Evolutionary conservation across 2,888 invertebrate genomes (phyloP), one percentile per base, ranked within the genome.

Genomic region (Epistrophe grossulariae): DNA sequence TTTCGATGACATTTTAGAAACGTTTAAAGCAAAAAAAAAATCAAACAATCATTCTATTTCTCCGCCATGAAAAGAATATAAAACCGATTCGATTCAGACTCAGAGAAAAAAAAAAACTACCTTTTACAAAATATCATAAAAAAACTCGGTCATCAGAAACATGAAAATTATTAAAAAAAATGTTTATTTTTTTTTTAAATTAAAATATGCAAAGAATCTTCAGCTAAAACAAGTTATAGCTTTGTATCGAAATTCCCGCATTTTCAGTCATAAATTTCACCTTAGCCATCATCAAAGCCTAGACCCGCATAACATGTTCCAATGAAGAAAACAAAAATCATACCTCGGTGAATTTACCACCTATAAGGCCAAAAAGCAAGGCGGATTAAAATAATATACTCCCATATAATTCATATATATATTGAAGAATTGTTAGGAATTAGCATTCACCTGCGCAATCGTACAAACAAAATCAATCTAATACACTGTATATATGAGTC

Each of bases 381-480:
- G 6, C 59, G 15, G 19, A 45, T 59, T 19, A 45, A 40, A 45
- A n/a, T n/a, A 17, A 19, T 15, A 19, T 38, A 59, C 45, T 43
- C 59, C 28, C 59, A 15, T 17, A 43, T 71, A 45, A 72, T 50
- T 82, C 59, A 78, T 72, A n/a, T n/a, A n/a, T n/a, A n/a, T n/a
- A 72, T 52, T 45, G 35, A 55, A 55, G 40, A 82, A 70, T 28
- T 74, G 74, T 79, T 79, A 84, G 71, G 79, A 79, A 81, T 84
- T 84, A 84, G 68, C 84, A 84, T 84, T 81, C 84, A 81, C 74
- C 74, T 84, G 84, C 24, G 64, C 70, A 70, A 48, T 77, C 43
- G 48, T 19, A 43, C 11, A 24, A 28, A 24, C 24, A 43, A 15
- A 1, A 76, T 66, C 35, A 31, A 38, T 50, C 64, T 64, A 48